Base-by-base conservation (phyloP, 2,888 invertebrate genomes). In the Galerucella calmariensis region DNA sequence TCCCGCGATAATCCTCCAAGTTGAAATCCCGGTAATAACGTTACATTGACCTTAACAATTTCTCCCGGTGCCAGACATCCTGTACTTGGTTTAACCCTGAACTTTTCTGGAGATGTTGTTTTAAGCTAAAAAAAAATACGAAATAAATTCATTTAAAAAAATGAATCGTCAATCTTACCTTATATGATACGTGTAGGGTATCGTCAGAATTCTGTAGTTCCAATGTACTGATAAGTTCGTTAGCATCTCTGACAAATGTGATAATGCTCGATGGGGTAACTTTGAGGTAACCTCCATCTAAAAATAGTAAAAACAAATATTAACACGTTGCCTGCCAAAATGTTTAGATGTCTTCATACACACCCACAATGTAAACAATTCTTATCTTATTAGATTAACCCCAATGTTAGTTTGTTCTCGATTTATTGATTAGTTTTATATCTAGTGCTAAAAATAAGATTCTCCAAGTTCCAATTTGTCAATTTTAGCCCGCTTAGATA, bases 101-200 rank as follows among this genome's bases (percentile, higher is more conserved):
- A 98, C 87, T 97, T 97, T 83, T 97, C 97, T 0, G 98, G 98
- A 0, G 97, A 94, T 4, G 98, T 98, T 14, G 98, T 98, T 88
- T 98, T 95, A 77, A 98, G 94, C 94, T 74, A 62, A 16, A 70
- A 74, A 59, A 16, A 48, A 10, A 56, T 2, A 35, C 8, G 35
- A 35, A 35, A 35, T 35, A 35, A 8, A 35, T 63, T 61, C 51
- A 20, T 14, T 14, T 70, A 44, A 20, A 44, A 70, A 41, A 16
- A 44, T 35, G 2, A 35, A 35, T 35, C 35, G 0, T 35, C 35
- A 35, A 63, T 14, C 73, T 77, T 87, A 93, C 94, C 90, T 94
- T 94, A 83, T 91, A 94, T 11, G 93, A 92, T 44, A 94, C 86
- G 72, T 90, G 83, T 58, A 79, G 76, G 58, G 81, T 80, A 9